Percentiles rank a stretch among this genome's conserved stretches.
These are phyloP conservation scores for Drosophila auraria DNA, from an alignment of 1,140 invertebrate species.

Conservation along the genomic window DNA sequence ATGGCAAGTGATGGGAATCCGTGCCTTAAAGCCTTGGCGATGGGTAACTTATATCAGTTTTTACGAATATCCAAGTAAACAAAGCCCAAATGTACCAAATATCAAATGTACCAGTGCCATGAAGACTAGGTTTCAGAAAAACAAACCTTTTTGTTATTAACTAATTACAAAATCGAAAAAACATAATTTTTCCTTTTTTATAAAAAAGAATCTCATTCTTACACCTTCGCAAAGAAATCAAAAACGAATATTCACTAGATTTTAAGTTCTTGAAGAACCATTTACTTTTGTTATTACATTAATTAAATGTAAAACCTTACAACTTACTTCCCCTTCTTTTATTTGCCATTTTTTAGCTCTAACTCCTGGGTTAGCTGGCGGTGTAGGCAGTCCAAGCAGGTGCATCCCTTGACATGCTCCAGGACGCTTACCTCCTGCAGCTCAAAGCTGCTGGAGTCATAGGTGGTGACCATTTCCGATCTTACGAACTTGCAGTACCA, in stretches of 20 bases:
- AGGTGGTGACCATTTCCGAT: conserved; percentile 40
- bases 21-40: neutral
- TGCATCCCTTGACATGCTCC: conserved; percentile 52
- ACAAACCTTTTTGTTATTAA: neutral
- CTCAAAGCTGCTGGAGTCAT: conserved; percentile 42
- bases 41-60: neutral
- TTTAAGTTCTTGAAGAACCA: conserved; percentile 6
- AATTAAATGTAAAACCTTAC: conserved; percentile 14
- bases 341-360: conserved; percentile 22
- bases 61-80: neutral
- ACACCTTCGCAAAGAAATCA: neutral
- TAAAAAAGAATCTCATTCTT: neutral
- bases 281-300: conserved; percentile 1
- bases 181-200: neutral
- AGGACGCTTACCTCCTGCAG: conserved; percentile 55
- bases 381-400: conserved; percentile 56
- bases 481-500: conserved; percentile 57
- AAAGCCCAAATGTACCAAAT: neutral
- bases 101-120: conserved; percentile 1
- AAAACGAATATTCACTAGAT: neutral
- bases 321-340: neutral
- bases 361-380: conserved; percentile 51
- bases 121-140: neutral
- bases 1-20: neutral
- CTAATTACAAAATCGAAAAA: neutral